Base-by-base conservation (phyloP, 1,140 invertebrate species). In the Neuroterus valhalla region DNA sequence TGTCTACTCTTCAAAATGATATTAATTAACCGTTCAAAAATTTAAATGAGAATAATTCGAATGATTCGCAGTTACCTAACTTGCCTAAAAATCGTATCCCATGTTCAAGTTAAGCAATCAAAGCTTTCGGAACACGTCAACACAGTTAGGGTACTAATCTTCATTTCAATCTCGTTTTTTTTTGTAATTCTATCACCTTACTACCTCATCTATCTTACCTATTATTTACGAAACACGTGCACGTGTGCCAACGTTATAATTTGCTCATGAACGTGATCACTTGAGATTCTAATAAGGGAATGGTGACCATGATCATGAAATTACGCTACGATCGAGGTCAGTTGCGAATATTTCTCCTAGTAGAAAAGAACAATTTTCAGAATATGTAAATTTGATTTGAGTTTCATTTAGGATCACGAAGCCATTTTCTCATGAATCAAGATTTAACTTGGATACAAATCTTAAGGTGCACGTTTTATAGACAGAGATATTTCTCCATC, bases 191-290 rank as follows among this genome's bases (percentile, higher is more conserved):
- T 70, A 68, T 45, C 76, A 66, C 50, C 48, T 70, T 74, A 55
- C 46, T 73, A 77, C 74, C 74, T 74, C 62, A 26, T n/a, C n/a
- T 44, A 62, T 12, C 71, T 42, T 44, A n/a, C n/a, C n/a, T n/a
- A n/a, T n/a, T n/a, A n/a, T n/a, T 52, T 50, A 66, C 23, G 67
- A 62, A 72, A 72, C 76, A 80, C 80, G 76, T 78, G 76, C 70
- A 43, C 5, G 15, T 23, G 44, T 19, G 67, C 17, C 44, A 68
- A 21, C 31, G 15, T 50, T 66, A 72, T 72, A 73, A 84, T 81
- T 82, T 77, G 72, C 68, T 78, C 75, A 48, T 71, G 78, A 71
- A 45, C 31, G 72, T 85, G 83, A 85, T 79, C 82, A 85, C 44
- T 31, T 52, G 12, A 31, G 52, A 48, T 77, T 62, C 55, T 62